Percentiles rank a stretch among this genome's conserved stretches.
Conservation (phyloP, 2,113 vertebrate genomes). For the Eurypyga helias region DNA sequence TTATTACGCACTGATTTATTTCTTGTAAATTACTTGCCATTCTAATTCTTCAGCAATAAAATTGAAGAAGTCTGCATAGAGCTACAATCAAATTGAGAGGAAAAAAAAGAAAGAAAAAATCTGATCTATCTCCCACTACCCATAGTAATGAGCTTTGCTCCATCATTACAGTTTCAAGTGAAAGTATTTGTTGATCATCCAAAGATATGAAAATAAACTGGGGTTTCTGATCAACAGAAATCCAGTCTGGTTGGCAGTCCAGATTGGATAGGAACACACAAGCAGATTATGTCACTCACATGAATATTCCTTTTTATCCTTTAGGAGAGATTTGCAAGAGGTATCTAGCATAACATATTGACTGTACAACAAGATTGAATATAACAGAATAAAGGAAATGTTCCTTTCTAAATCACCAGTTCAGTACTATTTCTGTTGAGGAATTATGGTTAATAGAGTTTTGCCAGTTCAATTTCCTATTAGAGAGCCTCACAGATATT, state of each 20-base stretch:
- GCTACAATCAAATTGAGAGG: neutral
- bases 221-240: neutral
- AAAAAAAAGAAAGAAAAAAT: neutral
- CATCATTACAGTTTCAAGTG: neutral
- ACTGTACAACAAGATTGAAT: neutral
- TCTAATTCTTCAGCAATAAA: neutral
- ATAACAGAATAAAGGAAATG: neutral
- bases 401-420: neutral
- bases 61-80: neutral
- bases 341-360: neutral
- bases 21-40: neutral
- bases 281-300: neutral
- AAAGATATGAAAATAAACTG: neutral
- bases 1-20: neutral
- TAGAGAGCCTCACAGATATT: neutral
- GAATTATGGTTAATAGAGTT: neutral
- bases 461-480: neutral
- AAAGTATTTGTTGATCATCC: neutral
- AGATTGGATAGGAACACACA: neutral
- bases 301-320: neutral
- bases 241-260: neutral
- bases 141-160: neutral
- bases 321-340: neutral
- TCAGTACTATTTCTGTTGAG: neutral
- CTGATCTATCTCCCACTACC: neutral